Base-by-base conservation (phyloP, 1,140 invertebrate species). In the Papilio aristodemus region DNA sequence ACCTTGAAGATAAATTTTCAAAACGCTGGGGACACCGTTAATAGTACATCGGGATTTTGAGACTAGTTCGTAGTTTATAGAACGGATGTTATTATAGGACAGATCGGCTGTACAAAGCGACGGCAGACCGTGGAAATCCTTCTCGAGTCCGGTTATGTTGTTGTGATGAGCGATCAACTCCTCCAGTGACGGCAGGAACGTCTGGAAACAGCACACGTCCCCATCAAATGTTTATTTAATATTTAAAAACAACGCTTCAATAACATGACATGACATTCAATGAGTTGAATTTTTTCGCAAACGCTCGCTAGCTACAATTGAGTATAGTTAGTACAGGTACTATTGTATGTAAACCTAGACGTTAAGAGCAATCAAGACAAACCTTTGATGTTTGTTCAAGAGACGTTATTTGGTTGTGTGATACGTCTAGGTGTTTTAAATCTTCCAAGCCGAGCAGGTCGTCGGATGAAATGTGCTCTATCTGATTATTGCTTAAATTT, bases 1-100 rank as follows among this genome's bases (percentile, higher is more conserved):
- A 96, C 96, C 95, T 94, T 96, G 93, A 66, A 97, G 92, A 85
- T 95, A 94, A 77, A 97, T 95, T 79, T 95, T 95, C 75, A 97
- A 87, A 57, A 94, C 94, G 73, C 95, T 95, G 66, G 93, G 94
- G 8, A 96, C 95, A 69, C 95, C 95, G 78, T 96, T 95, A 58
- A 95, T 93, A 50, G 93, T 94, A 83, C 96, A 97, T 72, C 94
- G 93, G 0, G 96, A 96, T 81, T 96, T 96, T 3, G 95, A 93
- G 0, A 96, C 95, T 9, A 97, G 90, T 78, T 96, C 95, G 27
- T 93, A 93, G 46, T 95, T 94, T 9, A 97, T 92, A 6, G 93
- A 91, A 37, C 93, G 89, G 71, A 97, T 96, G 68, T 94, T 92
- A 81, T 97, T 97, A 74, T 94, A 93, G 3, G 95, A 95, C 1